phyloP scores from a whole-genome alignment of 1,140 invertebrate species.

The Thaumetopoea pityocampa region DNA sequence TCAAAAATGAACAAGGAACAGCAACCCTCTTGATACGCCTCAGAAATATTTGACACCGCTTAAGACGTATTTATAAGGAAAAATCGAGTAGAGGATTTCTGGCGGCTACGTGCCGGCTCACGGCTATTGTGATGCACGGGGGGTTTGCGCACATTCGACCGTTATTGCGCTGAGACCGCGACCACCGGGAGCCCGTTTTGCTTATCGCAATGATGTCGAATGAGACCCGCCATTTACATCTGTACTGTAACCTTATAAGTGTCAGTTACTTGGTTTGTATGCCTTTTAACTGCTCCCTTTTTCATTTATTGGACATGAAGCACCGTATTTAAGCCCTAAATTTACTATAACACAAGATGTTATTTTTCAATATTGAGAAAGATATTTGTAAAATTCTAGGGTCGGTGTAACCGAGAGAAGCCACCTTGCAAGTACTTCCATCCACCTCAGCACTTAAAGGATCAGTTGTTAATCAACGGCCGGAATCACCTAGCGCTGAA shows the following conservation, averaged over 20 bases:
- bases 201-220: conserved; percentile 48
- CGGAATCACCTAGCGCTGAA: conserved; percentile 99
- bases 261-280: conserved; percentile 27
- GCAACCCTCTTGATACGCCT: conserved; percentile 28
- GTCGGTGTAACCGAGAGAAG: conserved; percentile 99
- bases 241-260: conserved; percentile 25
- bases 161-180: conserved; percentile 34
- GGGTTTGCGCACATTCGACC: conserved; percentile 42
- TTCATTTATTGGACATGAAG: conserved; percentile 11
- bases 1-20: conserved; percentile 55
- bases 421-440: conserved; percentile 99
- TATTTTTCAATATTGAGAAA: conserved; percentile 1
- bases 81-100: conserved; percentile 51
- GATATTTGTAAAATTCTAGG: conserved; percentile 82
- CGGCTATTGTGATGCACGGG: conserved; percentile 48
- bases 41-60: conserved; percentile 46
- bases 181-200: conserved; percentile 31
- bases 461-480: conserved; percentile 99
- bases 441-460: conserved; percentile 99
- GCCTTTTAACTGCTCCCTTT: conserved; percentile 27
- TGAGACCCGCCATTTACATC: conserved; percentile 37
- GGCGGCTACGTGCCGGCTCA: conserved; percentile 40
- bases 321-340: not conserved
- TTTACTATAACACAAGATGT: not conserved
- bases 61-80: conserved; percentile 46